Evolutionary conservation across 2,113 vertebrate genomes (phyloP).

Genomic region (Podarcis raffonei): DNA sequence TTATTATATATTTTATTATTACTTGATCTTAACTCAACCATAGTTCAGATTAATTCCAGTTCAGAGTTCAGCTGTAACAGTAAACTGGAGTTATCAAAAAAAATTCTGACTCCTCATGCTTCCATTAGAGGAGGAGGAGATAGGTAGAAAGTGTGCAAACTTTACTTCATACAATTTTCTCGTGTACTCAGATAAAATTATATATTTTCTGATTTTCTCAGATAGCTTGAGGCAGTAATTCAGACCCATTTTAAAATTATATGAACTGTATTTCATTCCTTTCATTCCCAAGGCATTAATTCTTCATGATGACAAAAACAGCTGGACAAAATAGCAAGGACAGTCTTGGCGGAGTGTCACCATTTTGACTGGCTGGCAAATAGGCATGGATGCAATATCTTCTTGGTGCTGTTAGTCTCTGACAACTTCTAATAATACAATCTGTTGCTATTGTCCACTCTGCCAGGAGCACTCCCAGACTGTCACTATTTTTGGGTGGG

Average conservation of each 20-base stretch:
- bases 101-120: too few species aligned
- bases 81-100: too few species aligned
- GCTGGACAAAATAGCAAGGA: background rate
- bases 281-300: background rate
- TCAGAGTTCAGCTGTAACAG: too few species aligned
- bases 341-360: background rate
- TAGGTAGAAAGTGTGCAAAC: too few species aligned
- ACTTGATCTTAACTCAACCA: background rate
- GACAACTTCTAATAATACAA: background rate
- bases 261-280: background rate
- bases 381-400: background rate
- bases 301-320: conserved; percentile 6
- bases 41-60: too few species aligned
- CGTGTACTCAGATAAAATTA: conserved; percentile 1
- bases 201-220: background rate
- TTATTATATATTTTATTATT: too few species aligned
- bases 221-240: background rate
- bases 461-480: background rate
- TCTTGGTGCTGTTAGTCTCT: background rate
- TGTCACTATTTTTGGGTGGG: too few species aligned
- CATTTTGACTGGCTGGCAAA: conserved; percentile 1
- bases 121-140: too few species aligned
- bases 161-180: conserved; percentile 8
- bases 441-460: conserved; percentile 1
- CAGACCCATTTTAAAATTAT: background rate